Conservation (phyloP, 2,797 vertebrate species). For the Leontocebus nigricollis region DNA sequence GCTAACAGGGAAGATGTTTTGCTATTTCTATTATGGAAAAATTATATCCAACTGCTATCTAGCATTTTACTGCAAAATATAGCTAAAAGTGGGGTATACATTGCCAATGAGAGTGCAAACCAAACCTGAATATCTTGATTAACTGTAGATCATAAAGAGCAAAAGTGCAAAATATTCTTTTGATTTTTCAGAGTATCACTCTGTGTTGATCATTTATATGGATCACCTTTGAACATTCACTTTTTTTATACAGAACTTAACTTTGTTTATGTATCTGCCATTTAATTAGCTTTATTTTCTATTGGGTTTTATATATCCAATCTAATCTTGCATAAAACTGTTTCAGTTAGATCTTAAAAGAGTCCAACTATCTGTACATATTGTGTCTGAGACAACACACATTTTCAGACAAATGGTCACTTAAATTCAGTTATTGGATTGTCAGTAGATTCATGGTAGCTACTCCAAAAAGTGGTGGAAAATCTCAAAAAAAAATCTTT, state of each 20-base stretch:
- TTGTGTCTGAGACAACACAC: neutral
- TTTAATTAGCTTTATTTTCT: conserved; percentile 10
- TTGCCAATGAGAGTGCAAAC: neutral
- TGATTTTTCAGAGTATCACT: neutral
- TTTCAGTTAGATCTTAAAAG: neutral
- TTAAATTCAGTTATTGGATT: conserved; percentile 24
- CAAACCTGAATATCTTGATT: conserved; percentile 7
- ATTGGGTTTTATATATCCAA: neutral
- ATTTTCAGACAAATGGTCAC: neutral
- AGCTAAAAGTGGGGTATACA: conserved; percentile 59
- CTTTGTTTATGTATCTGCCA: neutral
- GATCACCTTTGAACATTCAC: neutral
- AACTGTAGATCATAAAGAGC: neutral
- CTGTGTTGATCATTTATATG: neutral
- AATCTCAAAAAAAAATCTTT: neutral
- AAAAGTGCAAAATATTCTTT: neutral
- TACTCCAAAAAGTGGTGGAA: neutral
- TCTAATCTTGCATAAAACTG: neutral
- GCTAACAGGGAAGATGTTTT: conserved; percentile 74
- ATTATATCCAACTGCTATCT: conserved; percentile 74
- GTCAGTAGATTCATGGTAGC: neutral
- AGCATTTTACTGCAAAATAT: conserved; percentile 71
- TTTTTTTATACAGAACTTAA: neutral
- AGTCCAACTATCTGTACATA: neutral
- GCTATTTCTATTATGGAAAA: conserved; percentile 76